A percentile compares a stretch with the other conserved stretches of the same genome.
Evolutionary conservation across 2,797 vertebrate species (phyloP).

Genomic region (Epinephelus malabaricus): DNA sequence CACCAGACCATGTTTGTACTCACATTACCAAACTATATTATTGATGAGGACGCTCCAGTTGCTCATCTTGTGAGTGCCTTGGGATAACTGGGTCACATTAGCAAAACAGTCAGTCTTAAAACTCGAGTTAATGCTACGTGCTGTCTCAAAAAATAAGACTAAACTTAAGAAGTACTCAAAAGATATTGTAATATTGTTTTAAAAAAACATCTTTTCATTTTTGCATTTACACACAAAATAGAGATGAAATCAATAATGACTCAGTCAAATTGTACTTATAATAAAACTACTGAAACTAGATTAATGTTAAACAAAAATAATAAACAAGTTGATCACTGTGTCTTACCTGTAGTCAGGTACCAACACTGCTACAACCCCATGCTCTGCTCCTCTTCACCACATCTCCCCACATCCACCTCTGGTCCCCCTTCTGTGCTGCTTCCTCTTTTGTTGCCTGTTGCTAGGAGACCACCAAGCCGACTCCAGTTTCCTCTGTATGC

Average conservation of each 20-base stretch:
- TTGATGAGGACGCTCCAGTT: conserved; percentile 74
- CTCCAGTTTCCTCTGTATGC: conserved; percentile 64
- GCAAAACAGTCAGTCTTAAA: conserved; percentile 7
- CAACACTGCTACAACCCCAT: conserved; percentile 16
- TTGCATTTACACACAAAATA: not conserved
- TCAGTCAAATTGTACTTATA: not conserved
- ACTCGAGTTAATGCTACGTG: not conserved
- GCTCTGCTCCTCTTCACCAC: conserved; percentile 23
- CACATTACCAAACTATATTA: conserved; percentile 78
- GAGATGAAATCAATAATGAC: not conserved
- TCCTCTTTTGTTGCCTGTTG: conserved; percentile 74
- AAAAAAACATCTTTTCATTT: too few relatives aligned
- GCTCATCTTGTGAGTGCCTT: conserved; percentile 42
- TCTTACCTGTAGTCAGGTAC: conserved; percentile 69
- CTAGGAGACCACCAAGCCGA: conserved; percentile 77
- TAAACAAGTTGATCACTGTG: not conserved
- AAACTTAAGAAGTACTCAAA: not conserved
- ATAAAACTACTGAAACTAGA: not conserved
- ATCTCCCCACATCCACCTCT: conserved; percentile 20
- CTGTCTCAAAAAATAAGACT: not conserved
- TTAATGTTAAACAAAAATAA: not conserved
- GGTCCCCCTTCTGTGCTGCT: conserved; percentile 8
- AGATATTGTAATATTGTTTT: not conserved
- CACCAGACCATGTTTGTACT: conserved; percentile 55
- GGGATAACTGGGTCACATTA: conserved; percentile 6